These are phyloP conservation scores for Scyliorhinus canicula DNA, from an alignment of 2,797 vertebrate genomes.

Conservation along the genomic window DNA sequence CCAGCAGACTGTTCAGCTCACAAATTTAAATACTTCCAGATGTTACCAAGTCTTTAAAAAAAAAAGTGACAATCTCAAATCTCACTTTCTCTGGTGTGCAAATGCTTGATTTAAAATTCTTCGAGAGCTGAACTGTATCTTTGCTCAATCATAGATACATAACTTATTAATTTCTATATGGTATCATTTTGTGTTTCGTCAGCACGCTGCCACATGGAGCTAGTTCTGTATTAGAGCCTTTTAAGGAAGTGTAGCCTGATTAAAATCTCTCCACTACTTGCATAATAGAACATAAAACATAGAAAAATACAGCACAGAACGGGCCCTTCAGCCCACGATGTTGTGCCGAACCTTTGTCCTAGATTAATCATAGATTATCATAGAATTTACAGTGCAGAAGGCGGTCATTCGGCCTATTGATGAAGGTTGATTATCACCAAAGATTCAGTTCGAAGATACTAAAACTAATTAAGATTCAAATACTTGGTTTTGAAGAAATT, in stretches of 20 bases:
- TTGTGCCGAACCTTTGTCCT: no score
- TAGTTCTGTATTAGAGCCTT: not conserved
- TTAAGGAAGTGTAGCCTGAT: not conserved
- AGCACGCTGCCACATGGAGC: not conserved
- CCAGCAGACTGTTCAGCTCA: not conserved
- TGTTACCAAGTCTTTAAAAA: not conserved
- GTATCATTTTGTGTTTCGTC: not conserved
- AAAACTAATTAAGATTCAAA: not conserved
- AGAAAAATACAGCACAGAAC: no score
- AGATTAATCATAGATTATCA: no score
- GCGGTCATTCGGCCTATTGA: no score
- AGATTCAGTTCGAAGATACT: not conserved
- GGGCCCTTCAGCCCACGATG: no score
- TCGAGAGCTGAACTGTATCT: not conserved
- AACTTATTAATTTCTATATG: not conserved
- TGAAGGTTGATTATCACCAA: not conserved
- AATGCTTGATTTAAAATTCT: not conserved
- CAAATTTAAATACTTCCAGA: not conserved
- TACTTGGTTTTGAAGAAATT: not conserved
- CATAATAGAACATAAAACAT: no score
- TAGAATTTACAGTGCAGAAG: no score
- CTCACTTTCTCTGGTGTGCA: not conserved
- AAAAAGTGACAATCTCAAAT: not conserved
- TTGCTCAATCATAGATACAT: not conserved
- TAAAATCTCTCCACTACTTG: not conserved